Percentiles rank a stretch among this genome's conserved stretches.
Evolutionary conservation across 2,888 invertebrate genomes (phyloP).

Genomic region (Drosophila demipolita): DNA sequence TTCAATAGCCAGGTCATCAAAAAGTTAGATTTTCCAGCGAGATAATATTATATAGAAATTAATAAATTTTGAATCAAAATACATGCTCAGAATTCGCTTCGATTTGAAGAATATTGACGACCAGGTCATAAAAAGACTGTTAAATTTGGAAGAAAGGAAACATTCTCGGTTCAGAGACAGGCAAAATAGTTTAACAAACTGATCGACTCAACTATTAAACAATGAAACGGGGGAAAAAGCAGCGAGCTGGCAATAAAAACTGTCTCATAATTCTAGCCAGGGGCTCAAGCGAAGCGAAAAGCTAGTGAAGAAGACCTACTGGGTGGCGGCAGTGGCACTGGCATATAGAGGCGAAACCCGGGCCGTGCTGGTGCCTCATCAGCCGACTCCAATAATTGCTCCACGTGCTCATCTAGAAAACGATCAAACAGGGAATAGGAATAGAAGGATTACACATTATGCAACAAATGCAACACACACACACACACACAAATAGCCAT

Average conservation of each 20-base stretch:
- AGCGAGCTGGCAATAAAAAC: background rate
- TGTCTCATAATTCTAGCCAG: background rate
- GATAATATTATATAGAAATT: background rate
- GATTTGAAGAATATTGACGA: background rate
- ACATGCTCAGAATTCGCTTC: background rate
- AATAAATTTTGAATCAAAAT: too few species aligned
- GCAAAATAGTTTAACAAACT: background rate
- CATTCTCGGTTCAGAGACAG: background rate
- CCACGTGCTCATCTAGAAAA: conserved; percentile 64
- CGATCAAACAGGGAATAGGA: conserved; percentile 14
- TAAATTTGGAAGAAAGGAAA: background rate
- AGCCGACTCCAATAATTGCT: conserved; percentile 22
- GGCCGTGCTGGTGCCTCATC: conserved; percentile 42
- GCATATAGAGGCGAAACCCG: conserved; percentile 70
- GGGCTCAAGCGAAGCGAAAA: conserved; percentile 6
- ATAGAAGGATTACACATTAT: background rate
- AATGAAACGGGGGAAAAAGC: background rate
- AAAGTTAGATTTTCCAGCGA: background rate
- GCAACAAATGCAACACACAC: background rate
- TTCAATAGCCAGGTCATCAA: background rate
- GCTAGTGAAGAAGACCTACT: conserved; percentile 57
- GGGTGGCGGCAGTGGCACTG: conserved; percentile 63
- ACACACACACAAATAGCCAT: background rate
- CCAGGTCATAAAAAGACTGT: background rate
- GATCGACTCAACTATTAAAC: background rate